These are phyloP conservation scores for Abrostola tripartita DNA, from an alignment of 2,888 invertebrate genomes.

Conservation along the genomic window DNA sequence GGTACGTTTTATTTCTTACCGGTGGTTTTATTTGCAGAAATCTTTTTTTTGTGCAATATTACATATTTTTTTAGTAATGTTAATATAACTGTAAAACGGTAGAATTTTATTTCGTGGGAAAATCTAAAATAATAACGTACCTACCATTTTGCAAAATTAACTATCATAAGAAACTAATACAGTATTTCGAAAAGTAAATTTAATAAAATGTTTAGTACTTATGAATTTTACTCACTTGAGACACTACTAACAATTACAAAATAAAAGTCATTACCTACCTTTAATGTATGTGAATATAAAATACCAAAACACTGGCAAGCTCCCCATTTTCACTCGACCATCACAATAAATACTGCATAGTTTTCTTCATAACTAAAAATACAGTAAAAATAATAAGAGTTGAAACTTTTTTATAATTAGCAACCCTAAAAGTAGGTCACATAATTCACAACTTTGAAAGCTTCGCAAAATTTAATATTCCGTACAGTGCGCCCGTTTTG, in stretches of 20 bases:
- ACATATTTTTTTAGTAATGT: too few species aligned
- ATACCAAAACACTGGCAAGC: constrained; percentile 63
- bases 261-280: constrained; percentile 61
- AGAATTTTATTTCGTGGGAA: too few species aligned
- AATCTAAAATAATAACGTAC: too few species aligned
- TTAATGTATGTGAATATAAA: constrained; percentile 67
- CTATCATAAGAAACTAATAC: background rate
- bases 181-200: background rate
- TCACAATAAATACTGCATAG: constrained; percentile 29
- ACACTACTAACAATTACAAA: background rate
- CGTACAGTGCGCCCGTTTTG: constrained; percentile 73
- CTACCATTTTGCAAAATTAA: background rate
- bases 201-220: background rate
- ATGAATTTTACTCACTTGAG: background rate
- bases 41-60: too few species aligned
- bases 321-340: constrained; percentile 64
- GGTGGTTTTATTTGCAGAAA: background rate
- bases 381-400: constrained; percentile 27
- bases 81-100: too few species aligned
- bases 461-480: constrained; percentile 36
- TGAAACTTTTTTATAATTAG: constrained; percentile 30
- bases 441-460: constrained; percentile 48
- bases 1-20: background rate
- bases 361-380: constrained; percentile 33
- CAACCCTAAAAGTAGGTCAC: constrained; percentile 50